These are phyloP conservation scores for Rhadina sibilatrix DNA, from an alignment of 2,113 vertebrate genomes.

Conservation along the genomic window DNA sequence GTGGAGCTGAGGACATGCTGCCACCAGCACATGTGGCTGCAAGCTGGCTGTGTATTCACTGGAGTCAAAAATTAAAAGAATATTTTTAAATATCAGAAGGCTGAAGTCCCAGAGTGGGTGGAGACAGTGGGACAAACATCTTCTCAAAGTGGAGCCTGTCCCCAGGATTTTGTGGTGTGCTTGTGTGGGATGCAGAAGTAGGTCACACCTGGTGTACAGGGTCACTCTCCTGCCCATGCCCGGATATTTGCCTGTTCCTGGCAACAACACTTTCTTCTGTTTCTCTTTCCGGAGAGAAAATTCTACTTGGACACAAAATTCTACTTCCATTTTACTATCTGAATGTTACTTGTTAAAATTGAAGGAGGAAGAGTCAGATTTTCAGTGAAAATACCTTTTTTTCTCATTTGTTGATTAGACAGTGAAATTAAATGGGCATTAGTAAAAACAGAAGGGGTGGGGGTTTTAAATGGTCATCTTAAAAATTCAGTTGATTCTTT, in stretches of 20 bases:
- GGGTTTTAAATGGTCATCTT: not conserved
- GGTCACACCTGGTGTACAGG: not conserved
- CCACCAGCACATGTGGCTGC: not conserved
- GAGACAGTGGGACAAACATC: not conserved
- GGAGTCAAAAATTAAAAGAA: not conserved
- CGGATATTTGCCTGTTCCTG: fast-evolving
- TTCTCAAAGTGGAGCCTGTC: not conserved
- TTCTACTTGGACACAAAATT: not conserved
- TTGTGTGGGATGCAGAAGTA: not conserved
- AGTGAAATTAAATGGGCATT: not conserved
- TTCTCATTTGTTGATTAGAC: not conserved
- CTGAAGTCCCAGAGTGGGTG: not conserved
- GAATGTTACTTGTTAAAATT: not conserved
- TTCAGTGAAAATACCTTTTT: not conserved
- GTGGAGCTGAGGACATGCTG: not conserved
- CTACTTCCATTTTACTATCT: not conserved
- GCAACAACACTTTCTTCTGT: not conserved
- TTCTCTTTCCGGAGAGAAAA: not conserved
- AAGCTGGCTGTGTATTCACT: not conserved
- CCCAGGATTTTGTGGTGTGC: not conserved
- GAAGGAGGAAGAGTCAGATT: not conserved
- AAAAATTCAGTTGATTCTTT: not conserved
- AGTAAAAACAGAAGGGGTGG: not conserved
- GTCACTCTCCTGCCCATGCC: not conserved
- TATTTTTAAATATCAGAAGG: not conserved